phyloP scores from a whole-genome alignment of 2,797 vertebrate genomes.

The Hippopotamyrus pictus region DNA sequence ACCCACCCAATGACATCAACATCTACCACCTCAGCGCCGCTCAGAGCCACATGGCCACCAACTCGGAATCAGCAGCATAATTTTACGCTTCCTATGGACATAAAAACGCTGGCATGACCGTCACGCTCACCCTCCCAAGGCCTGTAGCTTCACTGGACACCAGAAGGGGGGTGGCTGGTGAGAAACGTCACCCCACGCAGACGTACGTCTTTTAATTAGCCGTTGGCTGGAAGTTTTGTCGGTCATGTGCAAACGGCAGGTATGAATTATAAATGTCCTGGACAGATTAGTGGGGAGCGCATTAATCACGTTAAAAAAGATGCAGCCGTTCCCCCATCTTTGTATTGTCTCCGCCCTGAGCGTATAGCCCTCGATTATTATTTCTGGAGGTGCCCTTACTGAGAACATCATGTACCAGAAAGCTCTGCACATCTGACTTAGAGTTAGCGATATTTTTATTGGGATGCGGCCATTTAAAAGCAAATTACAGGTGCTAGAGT shows the following conservation, averaged over 20 bases:
- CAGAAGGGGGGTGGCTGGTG: background rate
- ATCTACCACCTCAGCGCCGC: constrained; percentile 39
- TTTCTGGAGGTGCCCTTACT: background rate
- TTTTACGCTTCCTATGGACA: background rate
- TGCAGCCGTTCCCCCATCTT: background rate
- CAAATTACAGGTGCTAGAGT: constrained; percentile 24
- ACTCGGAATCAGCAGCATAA: background rate
- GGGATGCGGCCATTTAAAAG: background rate
- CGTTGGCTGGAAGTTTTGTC: constrained; percentile 12
- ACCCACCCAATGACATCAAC: constrained; percentile 52
- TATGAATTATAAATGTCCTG: constrained; percentile 27
- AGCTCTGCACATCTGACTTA: background rate
- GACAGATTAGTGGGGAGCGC: constrained; percentile 1
- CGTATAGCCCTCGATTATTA: background rate
- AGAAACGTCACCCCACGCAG: background rate
- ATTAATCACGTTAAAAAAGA: constrained; percentile 24
- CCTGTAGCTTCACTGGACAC: background rate
- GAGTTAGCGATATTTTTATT: background rate
- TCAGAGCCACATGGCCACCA: constrained; percentile 25
- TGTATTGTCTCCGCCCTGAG: background rate
- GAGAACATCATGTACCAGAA: background rate
- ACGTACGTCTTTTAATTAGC: constrained; percentile 21
- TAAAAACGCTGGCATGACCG: background rate
- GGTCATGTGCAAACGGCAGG: background rate
- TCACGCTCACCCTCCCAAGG: background rate